A percentile compares a stretch with the other conserved stretches of the same genome.
Evolutionary conservation across 1,140 invertebrate species (phyloP).

Genomic region (Drosophila yakuba): DNA sequence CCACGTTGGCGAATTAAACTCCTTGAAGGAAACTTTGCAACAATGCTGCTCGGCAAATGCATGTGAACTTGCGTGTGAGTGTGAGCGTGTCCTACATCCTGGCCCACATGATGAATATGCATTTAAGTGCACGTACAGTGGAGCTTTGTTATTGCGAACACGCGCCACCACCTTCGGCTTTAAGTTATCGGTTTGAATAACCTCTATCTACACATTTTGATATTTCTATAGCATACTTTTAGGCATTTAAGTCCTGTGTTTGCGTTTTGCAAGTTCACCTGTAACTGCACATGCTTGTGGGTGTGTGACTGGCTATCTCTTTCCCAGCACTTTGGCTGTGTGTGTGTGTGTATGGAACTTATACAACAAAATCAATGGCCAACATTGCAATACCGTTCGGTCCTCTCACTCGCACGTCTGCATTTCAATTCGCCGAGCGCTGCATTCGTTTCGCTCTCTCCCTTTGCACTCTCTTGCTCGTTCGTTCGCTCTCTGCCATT

Average conservation of each 20-base stretch:
- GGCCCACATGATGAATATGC: conserved; percentile 54
- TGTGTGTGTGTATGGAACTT: conserved; percentile 40
- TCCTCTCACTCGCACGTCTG: conserved; percentile 12
- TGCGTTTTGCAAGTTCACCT: conserved; percentile 1
- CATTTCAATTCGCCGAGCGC: conserved; percentile 5
- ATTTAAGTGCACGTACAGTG: conserved; percentile 29
- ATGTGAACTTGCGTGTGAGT: not conserved
- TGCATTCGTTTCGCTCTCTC: conserved; percentile 11
- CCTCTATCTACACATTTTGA: no score
- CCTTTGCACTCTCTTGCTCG: conserved; percentile 16
- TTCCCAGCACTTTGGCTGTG: conserved; percentile 4
- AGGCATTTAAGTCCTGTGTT: not conserved
- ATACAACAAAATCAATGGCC: conserved; percentile 80
- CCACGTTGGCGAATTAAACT: conserved; percentile 32
- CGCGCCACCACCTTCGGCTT: not conserved
- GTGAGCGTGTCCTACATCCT: conserved; percentile 70
- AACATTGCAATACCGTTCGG: conserved; percentile 65
- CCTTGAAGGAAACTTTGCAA: conserved; percentile 47
- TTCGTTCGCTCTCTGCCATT: conserved; percentile 2
- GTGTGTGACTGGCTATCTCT: conserved; percentile 29
- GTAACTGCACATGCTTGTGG: not conserved
- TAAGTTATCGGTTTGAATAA: no score
- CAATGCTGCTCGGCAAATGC: conserved; percentile 28
- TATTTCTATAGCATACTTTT: conserved; percentile 11
- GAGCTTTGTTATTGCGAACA: not conserved